phyloP scores from a whole-genome alignment of 2,797 vertebrate genomes.

The Crenuchus spilurus region DNA sequence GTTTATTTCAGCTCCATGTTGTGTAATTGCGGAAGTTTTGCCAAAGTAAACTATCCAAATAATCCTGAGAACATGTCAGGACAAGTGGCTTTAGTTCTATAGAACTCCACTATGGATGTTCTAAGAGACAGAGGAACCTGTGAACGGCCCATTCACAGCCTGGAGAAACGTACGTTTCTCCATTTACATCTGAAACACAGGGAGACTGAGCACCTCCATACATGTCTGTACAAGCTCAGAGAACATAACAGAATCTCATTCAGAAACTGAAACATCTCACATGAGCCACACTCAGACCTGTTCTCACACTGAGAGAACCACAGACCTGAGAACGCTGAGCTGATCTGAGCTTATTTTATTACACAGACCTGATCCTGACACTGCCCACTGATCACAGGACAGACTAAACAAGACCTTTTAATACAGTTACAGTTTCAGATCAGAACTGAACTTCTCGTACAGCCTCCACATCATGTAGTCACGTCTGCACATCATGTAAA shows the following conservation, averaged over 20 bases:
- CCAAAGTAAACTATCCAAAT: neutral
- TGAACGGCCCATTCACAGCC: conserved; percentile 47
- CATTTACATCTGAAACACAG: conserved; percentile 52
- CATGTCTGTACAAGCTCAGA: conserved; percentile 41
- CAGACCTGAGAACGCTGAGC: too few species aligned
- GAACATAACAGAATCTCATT: neutral
- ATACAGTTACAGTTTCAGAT: too few species aligned
- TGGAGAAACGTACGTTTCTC: neutral
- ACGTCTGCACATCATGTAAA: too few species aligned
- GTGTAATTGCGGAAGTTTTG: neutral
- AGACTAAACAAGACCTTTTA: too few species aligned
- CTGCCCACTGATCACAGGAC: too few species aligned
- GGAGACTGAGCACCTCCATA: conserved; percentile 8
- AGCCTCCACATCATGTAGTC: too few species aligned
- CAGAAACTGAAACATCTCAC: neutral
- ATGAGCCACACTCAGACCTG: too few species aligned
- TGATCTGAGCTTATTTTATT: too few species aligned
- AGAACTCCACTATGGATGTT: conserved; percentile 52
- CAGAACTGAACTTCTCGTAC: too few species aligned
- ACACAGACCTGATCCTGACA: too few species aligned
- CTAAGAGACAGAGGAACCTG: conserved; percentile 43
- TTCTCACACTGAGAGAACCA: too few species aligned
- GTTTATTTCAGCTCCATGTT: neutral
- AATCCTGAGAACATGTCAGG: conserved; percentile 53
- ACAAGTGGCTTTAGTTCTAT: conserved; percentile 48